Base-by-base conservation (phyloP, 2,888 invertebrate species). In the Stictocephala bisonia region DNA sequence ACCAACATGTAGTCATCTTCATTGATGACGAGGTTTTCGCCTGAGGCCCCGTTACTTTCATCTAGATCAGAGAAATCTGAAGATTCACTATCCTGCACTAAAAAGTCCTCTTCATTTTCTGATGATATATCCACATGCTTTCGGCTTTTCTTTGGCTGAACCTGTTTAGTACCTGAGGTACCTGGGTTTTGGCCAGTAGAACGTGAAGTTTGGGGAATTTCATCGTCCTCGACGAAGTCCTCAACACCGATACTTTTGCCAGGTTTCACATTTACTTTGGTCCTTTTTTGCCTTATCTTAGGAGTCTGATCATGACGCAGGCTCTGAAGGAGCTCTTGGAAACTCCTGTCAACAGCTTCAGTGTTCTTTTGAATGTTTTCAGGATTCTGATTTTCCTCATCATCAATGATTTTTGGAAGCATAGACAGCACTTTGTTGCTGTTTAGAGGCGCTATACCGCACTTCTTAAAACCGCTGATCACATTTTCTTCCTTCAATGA, bases 371-470 rank as follows among this genome's bases (percentile, higher is more conserved):
- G 70, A 53, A 53, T 56, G 35, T 51, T 22, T 56, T 53, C 51
- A 22, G 56, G 40, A 24, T 53, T 56, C 70, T 70, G 56, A 26
- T 56, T 70, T 53, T 40, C 56, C 24, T 70, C 70, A 26, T 40
- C 27, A 51, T 51, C 51, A 69, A 48, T 48, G 67, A 51, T 69
- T 51, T 29, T 31, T 56, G 64, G 74, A 26, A 74, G 51, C 53
- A 53, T 71, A 11, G 53, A 58, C 22, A 69, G 60, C n/a, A 74
- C 73, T 15, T 50, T 26, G 24, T 71, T 9, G 29, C 66, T 64
- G 69, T 75, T 50, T n/a, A 73, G 58, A 44, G 73, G 75, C 22
- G 40, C 44, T 48, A 75, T 66, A 40, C 73, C 75, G n/a, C 70
- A 73, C 31, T 70, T 73, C 27, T 58, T 68, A 48, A 74, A 74